Evolutionary conservation across 2,888 invertebrate species (phyloP), one percentile per base, ranked within the genome.

Genomic region (Hirtodrosophila confusa): DNA sequence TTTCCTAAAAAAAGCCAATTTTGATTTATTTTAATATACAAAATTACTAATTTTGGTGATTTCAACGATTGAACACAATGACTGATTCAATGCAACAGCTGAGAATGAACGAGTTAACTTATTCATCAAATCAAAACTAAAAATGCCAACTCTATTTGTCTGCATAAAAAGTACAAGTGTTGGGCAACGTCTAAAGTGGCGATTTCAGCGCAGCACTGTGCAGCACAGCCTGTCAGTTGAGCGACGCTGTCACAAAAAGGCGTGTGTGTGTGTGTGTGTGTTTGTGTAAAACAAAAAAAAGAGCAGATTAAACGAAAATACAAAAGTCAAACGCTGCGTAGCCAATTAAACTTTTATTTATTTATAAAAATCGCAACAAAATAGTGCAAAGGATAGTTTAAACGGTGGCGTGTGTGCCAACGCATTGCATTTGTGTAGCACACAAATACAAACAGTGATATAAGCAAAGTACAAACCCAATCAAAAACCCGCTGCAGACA

Each of bases 381-480:
- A 57, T 44, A 67, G 62, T 69, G 65, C 35, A 67, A 70, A 63
- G 57, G 3, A 55, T 55, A 54, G 40, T 50, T 56, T 45, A 54
- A 62, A 37, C 12, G 40, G 45, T 51, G 65, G 56, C 45, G 51
- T 55, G 60, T 56, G 66, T 69, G 63, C 57, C 57, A 53, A 54
- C 47, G 65, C 76, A 49, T 60, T 69, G 51, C 44, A 72, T 47
- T 53, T 58, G 44, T 29, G 29, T 50, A 39, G 41, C 54, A 62
- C 53, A 65, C 48, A 68, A 65, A 58, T 55, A 68, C 49, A 60
- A 55, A 47, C 56, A 71, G 80, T 86, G 69, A 85, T 80, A 80
- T 60, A 78, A 78, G 72, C 49, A 68, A 74, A 82, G 80, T 86
- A 84, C 86, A 84, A 80, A 80, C 66, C 8, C 12, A 12, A 35